Conservation (phyloP, 2,113 vertebrate species). For the Tetrax tetrax region DNA sequence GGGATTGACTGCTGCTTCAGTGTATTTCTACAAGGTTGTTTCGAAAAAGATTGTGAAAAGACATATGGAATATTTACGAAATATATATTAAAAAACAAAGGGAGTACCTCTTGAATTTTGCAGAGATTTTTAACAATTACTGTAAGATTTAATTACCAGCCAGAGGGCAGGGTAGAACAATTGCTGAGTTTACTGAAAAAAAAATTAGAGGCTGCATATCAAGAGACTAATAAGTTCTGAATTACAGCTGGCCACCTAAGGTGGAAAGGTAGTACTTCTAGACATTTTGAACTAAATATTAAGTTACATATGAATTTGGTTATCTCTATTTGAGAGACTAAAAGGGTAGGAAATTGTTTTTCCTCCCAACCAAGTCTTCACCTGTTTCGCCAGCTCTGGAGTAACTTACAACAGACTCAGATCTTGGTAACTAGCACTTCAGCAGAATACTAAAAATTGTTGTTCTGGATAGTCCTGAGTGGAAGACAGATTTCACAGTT, state of each 20-base stretch:
- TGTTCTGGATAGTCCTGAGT: too few relatives aligned
- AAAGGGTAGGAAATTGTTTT: background rate
- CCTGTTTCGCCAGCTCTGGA: background rate
- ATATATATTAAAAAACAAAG: background rate
- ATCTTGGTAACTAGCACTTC: background rate
- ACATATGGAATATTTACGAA: background rate
- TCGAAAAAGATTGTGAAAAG: background rate
- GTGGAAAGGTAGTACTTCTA: background rate
- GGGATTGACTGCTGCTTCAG: background rate
- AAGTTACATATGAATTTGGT: background rate
- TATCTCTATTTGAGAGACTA: background rate
- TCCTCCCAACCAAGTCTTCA: background rate
- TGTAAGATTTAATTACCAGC: background rate
- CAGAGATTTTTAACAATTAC: background rate
- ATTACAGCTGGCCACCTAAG: background rate
- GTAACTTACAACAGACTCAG: background rate
- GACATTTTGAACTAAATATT: background rate
- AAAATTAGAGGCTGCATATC: background rate
- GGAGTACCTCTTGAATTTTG: background rate
- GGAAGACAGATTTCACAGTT: background rate
- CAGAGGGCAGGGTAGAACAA: background rate
- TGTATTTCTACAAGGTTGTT: background rate
- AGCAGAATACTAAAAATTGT: background rate
- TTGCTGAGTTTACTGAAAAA: background rate
- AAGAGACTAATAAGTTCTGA: background rate